Conservation (phyloP, 92 coral and sea anemone species). For the Chrysogorgia sp. region DNA sequence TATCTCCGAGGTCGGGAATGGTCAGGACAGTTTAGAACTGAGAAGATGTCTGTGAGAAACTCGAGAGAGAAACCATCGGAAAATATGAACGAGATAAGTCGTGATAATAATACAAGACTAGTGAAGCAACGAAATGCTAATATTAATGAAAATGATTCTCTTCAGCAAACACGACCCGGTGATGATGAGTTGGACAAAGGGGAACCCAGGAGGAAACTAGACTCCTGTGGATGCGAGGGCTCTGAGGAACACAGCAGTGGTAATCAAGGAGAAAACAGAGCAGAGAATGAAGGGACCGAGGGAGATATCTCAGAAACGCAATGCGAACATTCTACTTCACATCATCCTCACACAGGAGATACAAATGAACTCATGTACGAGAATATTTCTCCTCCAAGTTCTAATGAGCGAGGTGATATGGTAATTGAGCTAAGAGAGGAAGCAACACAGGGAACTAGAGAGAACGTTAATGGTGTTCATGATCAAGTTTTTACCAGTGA, state of each 20-base stretch:
- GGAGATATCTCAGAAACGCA: slow-evolving; percentile 84
- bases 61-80: no score
- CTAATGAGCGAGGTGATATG: neutral
- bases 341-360: neutral
- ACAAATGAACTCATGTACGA: neutral
- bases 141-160: neutral
- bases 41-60: no score
- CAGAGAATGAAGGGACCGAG: slow-evolving; percentile 57
- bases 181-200: neutral
- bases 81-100: no score
- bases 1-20: slow-evolving; percentile 5
- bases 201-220: neutral
- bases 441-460: neutral
- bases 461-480: neutral
- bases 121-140: no score
- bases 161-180: neutral
- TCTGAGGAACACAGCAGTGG: neutral
- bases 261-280: slow-evolving; percentile 42
- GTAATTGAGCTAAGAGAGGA: slow-evolving; percentile 15
- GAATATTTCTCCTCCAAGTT: neutral
- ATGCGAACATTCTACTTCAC: slow-evolving; percentile 87
- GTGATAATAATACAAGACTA: no score
- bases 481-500: slow-evolving; percentile 12
- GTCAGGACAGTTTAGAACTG: no score
- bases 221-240: neutral